phyloP scores from a whole-genome alignment of 2,888 invertebrate genomes.

The Plebejus argus region DNA sequence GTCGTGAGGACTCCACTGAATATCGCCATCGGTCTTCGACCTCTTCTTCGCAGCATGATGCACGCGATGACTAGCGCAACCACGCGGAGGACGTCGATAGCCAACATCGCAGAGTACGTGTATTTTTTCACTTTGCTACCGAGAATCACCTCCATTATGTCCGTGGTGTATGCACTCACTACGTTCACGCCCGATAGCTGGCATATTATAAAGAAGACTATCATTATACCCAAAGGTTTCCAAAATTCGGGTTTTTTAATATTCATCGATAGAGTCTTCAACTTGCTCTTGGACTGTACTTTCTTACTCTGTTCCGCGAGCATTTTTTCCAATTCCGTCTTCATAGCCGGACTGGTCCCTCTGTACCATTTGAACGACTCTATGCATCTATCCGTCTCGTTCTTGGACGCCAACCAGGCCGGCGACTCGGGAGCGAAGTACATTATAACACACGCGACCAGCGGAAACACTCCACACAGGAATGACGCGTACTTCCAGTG shows the following conservation, averaged over 20 bases:
- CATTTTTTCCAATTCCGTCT: slow-evolving; percentile 75
- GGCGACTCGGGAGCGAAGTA: slow-evolving; percentile 85
- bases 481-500: slow-evolving; percentile 82
- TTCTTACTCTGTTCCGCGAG: slow-evolving; percentile 64
- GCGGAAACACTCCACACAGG: slow-evolving; percentile 77
- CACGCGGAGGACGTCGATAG: slow-evolving; percentile 83
- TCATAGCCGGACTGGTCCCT: slow-evolving; percentile 72
- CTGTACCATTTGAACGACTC: slow-evolving; percentile 82
- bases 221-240: slow-evolving; percentile 82
- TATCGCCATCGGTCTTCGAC: slow-evolving; percentile 83
- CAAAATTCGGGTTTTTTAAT: slow-evolving; percentile 80
- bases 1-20: slow-evolving; percentile 83
- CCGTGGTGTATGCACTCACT: slow-evolving; percentile 85
- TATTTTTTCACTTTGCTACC: slow-evolving; percentile 62
- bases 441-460: slow-evolving; percentile 76
- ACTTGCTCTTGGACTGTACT: slow-evolving; percentile 57
- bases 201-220: slow-evolving; percentile 83
- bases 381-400: slow-evolving; percentile 80
- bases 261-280: slow-evolving; percentile 60
- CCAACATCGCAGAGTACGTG: slow-evolving; percentile 83
- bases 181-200: slow-evolving; percentile 87
- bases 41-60: slow-evolving; percentile 79
- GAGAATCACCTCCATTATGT: slow-evolving; percentile 82
- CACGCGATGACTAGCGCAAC: slow-evolving; percentile 82
- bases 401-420: slow-evolving; percentile 83